These are phyloP conservation scores for Sternotherus odoratus DNA, from an alignment of 2,797 vertebrate species.

Conservation along the genomic window DNA sequence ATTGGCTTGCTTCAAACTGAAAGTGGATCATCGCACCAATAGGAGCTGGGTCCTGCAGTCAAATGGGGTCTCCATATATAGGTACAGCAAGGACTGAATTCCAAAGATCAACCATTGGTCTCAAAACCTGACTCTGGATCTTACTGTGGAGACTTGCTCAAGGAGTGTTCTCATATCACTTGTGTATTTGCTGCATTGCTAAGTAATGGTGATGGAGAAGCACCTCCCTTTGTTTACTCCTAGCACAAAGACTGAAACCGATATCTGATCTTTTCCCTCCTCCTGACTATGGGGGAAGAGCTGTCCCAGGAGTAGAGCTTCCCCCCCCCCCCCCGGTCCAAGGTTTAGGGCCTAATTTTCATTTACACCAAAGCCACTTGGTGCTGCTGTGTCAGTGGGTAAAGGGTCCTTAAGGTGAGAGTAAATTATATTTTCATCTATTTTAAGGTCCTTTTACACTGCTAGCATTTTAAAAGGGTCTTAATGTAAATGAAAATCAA, in stretches of 20 bases:
- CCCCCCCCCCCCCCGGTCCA: too few relatives aligned
- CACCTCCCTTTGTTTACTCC: background rate
- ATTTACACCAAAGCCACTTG: background rate
- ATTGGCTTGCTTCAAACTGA: background rate
- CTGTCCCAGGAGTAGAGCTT: too few relatives aligned
- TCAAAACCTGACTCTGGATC: background rate
- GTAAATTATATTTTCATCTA: background rate
- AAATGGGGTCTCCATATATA: background rate
- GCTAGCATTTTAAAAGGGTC: background rate
- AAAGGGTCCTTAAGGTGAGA: background rate
- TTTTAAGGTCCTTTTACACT: background rate
- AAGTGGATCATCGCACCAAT: background rate
- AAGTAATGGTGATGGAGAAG: background rate
- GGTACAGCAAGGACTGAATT: background rate
- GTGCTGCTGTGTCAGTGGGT: background rate
- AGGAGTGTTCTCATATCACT: background rate
- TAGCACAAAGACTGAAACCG: background rate
- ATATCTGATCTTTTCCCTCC: background rate
- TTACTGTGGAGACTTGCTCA: background rate
- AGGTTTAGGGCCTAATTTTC: background rate
- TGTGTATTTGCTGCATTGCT: background rate
- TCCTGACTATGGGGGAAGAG: background rate
- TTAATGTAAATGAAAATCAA: background rate
- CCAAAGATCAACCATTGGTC: rapidly evolving
- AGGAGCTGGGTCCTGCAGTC: background rate